Percentiles rank a stretch among this genome's conserved stretches.
These are phyloP conservation scores for Phortica okadai DNA, from an alignment of 2,888 invertebrate species.

Conservation along the genomic window DNA sequence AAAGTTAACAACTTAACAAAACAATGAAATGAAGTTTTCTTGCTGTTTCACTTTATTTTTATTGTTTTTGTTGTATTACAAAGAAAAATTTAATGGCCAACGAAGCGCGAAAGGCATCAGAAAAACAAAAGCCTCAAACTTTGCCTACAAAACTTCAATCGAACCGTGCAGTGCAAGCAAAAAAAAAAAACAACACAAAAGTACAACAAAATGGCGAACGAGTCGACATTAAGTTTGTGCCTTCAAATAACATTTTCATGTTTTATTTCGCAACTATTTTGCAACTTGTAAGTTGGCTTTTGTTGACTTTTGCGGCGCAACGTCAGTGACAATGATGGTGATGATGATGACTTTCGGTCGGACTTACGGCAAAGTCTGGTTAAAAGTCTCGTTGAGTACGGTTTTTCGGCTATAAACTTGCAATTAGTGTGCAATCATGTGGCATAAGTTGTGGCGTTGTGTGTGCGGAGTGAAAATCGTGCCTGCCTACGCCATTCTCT, in stretches of 20 bases:
- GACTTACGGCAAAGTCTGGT: not conserved
- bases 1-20: constrained; percentile 70
- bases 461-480: too few relatives aligned
- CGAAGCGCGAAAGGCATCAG: constrained; percentile 14
- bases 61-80: constrained; percentile 19
- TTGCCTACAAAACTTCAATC: constrained; percentile 16
- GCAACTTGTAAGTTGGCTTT: constrained; percentile 2
- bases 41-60: constrained; percentile 55
- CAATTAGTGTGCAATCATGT: constrained; percentile 25
- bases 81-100: constrained; percentile 40
- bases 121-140: constrained; percentile 25
- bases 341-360: not conserved
- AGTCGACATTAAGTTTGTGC: not conserved
- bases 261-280: not conserved
- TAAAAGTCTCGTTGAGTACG: not conserved
- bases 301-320: not conserved
- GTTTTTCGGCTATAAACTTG: constrained; percentile 18
- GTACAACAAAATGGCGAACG: not conserved
- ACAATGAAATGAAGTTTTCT: constrained; percentile 68
- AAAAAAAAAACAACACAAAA: not conserved
- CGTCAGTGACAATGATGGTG: not conserved
- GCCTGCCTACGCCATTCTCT: too few relatives aligned
- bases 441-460: constrained; percentile 4
- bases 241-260: not conserved
- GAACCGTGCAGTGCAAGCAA: not conserved